Evolutionary conservation across 2,797 vertebrate species (phyloP), one percentile per base, ranked within the genome.

Genomic region (Antrozous pallidus): DNA sequence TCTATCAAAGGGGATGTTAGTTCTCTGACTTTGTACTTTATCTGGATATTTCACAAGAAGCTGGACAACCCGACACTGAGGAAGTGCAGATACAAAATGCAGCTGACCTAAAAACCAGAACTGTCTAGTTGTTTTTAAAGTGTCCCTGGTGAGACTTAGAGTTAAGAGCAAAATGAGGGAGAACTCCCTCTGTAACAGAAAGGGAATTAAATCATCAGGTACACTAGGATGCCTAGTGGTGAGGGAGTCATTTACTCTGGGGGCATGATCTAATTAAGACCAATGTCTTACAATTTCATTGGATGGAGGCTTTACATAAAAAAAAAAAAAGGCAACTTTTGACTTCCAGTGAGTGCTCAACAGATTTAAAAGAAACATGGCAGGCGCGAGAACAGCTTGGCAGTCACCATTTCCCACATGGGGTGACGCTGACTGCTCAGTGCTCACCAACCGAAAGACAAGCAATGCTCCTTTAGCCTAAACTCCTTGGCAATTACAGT

Each of bases 171-270:
- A 81, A 81, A 69, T 6, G 26, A 58, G 42, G n/a, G 74, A 88
- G 42, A 18, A 54, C 13, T 83, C 65, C 20, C 71, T 74, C 73
- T 65, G 45, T 31, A 47, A 78, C 17, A 71, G 58, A 89, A 70
- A 38, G 42, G 28, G 63, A 73, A 73, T 83, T 61, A 51, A 84
- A 36, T 69, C 79, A 92, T 71, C 73, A 92, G 88, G 91, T 89
- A 65, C 26, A 26, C 13, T 54, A 33, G 36, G 49, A 73, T 58
- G 56, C 45, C 81, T 26, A 56, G 40, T 36, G 42, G 45, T 77
- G 93, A 95, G 45, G 73, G 93, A 96, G 38, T 87, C 95, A 89
- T 49, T 69, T 71, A 90, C 93, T 92, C 82, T 83, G 42, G 58
- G 63, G 92, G 69, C 78, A 82, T 24, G 61, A 83, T 65, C 90